Evolutionary conservation across 2,888 invertebrate species (phyloP).

Genomic region (Agriotes lineatus): DNA sequence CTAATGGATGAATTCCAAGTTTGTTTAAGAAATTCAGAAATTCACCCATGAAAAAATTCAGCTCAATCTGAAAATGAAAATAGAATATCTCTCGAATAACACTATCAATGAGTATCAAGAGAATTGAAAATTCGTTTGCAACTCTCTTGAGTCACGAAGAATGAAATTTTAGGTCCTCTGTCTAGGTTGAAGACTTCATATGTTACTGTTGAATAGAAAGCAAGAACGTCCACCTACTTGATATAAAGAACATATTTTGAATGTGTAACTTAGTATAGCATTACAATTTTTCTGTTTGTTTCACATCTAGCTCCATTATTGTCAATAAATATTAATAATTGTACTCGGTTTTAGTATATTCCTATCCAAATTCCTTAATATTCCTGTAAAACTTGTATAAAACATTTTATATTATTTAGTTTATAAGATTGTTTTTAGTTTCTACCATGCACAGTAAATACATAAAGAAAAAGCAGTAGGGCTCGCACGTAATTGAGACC

Average conservation of each 20-base stretch:
- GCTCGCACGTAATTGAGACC: too few relatives aligned
- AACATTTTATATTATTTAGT: too few relatives aligned
- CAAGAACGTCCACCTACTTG: slow-evolving; percentile 31
- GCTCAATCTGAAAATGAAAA: slow-evolving; percentile 47
- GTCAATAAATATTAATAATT: slow-evolving; percentile 29
- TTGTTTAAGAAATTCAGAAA: slow-evolving; percentile 55
- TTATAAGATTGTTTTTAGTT: too few relatives aligned
- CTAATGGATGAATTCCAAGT: slow-evolving; percentile 80
- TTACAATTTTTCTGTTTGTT: slow-evolving; percentile 18
- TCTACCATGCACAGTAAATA: too few relatives aligned
- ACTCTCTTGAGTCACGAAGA: slow-evolving; percentile 60
- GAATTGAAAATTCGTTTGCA: slow-evolving; percentile 59
- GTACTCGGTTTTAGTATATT: background rate
- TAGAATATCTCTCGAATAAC: slow-evolving; percentile 49
- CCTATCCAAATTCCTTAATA: too few relatives aligned
- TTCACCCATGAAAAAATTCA: slow-evolving; percentile 46
- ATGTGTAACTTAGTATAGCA: background rate
- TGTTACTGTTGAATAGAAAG: slow-evolving; percentile 32
- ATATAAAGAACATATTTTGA: slow-evolving; percentile 10
- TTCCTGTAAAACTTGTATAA: too few relatives aligned
- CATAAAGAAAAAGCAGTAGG: too few relatives aligned
- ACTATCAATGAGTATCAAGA: slow-evolving; percentile 56
- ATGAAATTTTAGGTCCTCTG: slow-evolving; percentile 55
- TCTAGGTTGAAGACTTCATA: slow-evolving; percentile 56
- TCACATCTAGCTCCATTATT: slow-evolving; percentile 28